Evolutionary conservation across 2,888 invertebrate genomes (phyloP), one percentile per base, ranked within the genome.

Genomic region (Parochlus steinenii): DNA sequence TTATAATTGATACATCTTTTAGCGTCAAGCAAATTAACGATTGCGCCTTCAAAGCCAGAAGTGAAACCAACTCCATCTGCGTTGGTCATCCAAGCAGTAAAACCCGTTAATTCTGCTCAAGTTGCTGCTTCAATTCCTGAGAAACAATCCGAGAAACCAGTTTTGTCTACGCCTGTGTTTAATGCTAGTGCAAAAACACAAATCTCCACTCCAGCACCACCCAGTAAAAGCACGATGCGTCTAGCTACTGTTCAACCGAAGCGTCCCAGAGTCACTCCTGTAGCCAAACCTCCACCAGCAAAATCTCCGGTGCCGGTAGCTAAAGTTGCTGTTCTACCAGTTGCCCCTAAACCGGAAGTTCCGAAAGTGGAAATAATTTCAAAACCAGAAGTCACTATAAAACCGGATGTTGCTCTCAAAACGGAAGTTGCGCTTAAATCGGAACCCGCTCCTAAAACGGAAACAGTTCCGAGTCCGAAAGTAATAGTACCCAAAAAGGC

Each of bases 341-440:
- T 29, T 12, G 31, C 53, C 53, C 10, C 48, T 47, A 6, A 55
- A 52, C 18, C 18, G 12, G 15, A 33, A 7, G 19, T 24, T 3
- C 38, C 19, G 6, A 31, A 20, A 20, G 29, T 14, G 24, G 16
- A 24, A 10, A 12, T 23, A 22, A 31, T n/a, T 12, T 14, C 30
- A 16, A 20, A 20, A 31, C 19, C 11, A 18, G 16, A 7, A 19
- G n/a, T 19, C 6, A 10, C 26, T 26, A 14, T n/a, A 5, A 6
- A n/a, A 5, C 17, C 20, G n/a, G 22, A 20, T 22, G 31, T 8
- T 6, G 6, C 22, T 22, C 30, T 14, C 11, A 30, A 18, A 11
- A 6, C 19, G 6, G 4, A 4, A 17, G 7, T 7, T 15, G 30
- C 29, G n/a, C 4, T 19, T 6, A 4, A 20, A 11, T 30, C 29